phyloP scores from a whole-genome alignment of 2,888 invertebrate species.

The Agrochola litura region DNA sequence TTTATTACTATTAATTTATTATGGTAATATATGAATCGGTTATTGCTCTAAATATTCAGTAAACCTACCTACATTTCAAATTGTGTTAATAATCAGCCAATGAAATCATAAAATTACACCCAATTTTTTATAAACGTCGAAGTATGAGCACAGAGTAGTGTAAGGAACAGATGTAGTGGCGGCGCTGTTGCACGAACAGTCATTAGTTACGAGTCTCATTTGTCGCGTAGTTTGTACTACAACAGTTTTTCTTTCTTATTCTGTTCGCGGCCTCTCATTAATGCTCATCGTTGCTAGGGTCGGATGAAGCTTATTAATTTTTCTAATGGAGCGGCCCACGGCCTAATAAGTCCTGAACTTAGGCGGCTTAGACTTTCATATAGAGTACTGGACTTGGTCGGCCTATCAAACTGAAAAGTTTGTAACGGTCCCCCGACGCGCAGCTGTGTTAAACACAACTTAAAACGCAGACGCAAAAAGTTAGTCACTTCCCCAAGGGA shows the following conservation, averaged over 20 bases:
- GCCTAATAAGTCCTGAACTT: constrained; percentile 76
- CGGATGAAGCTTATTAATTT: constrained; percentile 79
- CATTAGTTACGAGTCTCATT: constrained; percentile 65
- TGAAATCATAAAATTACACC: not conserved
- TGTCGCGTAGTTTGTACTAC: constrained; percentile 69
- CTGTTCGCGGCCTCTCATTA: constrained; percentile 68
- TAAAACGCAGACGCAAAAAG: constrained; percentile 78
- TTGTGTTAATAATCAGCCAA: constrained; percentile 5
- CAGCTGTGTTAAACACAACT: constrained; percentile 78
- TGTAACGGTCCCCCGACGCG: constrained; percentile 78
- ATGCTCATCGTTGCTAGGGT: constrained; percentile 64
- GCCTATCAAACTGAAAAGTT: constrained; percentile 81
- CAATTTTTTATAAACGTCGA: constrained; percentile 14
- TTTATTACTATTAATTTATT: constrained; percentile 39
- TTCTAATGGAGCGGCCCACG: constrained; percentile 78
- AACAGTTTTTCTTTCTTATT: constrained; percentile 70
- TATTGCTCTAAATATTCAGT: constrained; percentile 8
- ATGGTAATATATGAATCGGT: constrained; percentile 26
- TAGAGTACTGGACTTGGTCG: constrained; percentile 57
- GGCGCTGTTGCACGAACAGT: constrained; percentile 15
- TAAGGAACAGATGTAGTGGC: constrained; percentile 37
- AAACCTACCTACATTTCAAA: not conserved
- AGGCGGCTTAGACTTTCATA: constrained; percentile 18
- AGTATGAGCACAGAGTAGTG: constrained; percentile 18
- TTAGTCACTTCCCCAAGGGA: constrained; percentile 71